Percentiles rank a stretch among this genome's conserved stretches.
phyloP scores from a whole-genome alignment of 2,113 vertebrate species.

The Gyps fulvus region DNA sequence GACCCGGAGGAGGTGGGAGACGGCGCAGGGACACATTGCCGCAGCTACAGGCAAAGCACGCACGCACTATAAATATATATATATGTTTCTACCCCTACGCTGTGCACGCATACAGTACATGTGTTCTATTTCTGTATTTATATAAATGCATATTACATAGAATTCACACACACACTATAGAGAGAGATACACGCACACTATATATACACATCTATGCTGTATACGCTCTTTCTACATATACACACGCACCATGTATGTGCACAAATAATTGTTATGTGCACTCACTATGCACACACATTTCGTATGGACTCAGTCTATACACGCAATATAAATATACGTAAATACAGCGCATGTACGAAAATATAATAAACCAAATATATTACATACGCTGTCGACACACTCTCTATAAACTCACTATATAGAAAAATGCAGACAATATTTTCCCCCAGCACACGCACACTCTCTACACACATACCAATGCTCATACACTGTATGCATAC shows the following conservation, averaged over 20 bases:
- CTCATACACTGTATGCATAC: fast-evolving
- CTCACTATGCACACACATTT: not conserved
- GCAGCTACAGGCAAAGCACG: not conserved
- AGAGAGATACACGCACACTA: too few species aligned
- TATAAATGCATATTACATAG: not conserved
- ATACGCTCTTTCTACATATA: too few species aligned
- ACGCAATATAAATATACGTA: fast-evolving
- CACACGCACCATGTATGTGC: fast-evolving
- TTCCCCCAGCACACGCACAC: not conserved
- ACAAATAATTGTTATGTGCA: not conserved
- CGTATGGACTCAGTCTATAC: fast-evolving
- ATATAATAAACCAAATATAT: not conserved
- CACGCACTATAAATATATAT: not conserved
- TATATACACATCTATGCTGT: not conserved
- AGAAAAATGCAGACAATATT: not conserved
- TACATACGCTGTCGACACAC: not conserved
- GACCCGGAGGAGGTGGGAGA: not conserved
- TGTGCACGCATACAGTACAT: too few species aligned
- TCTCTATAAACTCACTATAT: fast-evolving
- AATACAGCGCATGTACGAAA: not conserved
- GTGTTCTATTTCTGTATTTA: not conserved
- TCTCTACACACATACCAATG: fast-evolving
- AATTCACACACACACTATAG: not conserved
- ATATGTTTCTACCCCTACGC: not conserved
- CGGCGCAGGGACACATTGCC: fast-evolving